Conservation (phyloP, 2,113 vertebrate species). For the Salvelinus alpinus region DNA sequence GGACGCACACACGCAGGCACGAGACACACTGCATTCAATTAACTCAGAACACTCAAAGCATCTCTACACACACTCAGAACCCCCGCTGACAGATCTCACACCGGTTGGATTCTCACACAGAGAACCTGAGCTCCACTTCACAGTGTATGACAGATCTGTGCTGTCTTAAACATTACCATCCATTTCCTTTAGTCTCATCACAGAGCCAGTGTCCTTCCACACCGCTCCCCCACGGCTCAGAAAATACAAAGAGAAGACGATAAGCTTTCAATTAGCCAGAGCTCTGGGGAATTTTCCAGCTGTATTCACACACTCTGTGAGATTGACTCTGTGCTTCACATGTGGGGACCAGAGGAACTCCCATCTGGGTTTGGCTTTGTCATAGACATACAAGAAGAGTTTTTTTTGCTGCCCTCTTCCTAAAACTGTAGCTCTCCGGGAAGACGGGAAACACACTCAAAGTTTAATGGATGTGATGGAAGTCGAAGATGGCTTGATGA, state of each 20-base stretch:
- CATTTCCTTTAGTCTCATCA: conserved; percentile 55
- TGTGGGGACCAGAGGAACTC: conserved; percentile 66
- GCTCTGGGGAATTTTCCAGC: conserved; percentile 72
- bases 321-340: conserved; percentile 55
- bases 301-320: conserved; percentile 69
- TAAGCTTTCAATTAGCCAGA: conserved; percentile 74
- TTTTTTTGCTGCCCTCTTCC: conserved; percentile 35
- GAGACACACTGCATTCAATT: conserved; percentile 71
- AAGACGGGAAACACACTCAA: conserved; percentile 26
- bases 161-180: conserved; percentile 33
- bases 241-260: conserved; percentile 70
- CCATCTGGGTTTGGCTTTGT: conserved; percentile 59
- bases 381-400: conserved; percentile 39
- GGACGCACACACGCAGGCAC: conserved; percentile 54
- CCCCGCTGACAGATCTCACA: conserved; percentile 62
- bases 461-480: conserved; percentile 54
- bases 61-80: conserved; percentile 44
- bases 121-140: conserved; percentile 41
- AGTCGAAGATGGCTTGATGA: conserved; percentile 36
- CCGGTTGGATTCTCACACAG: conserved; percentile 32
- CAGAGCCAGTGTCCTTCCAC: conserved; percentile 19
- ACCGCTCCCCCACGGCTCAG: conserved; percentile 41
- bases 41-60: conserved; percentile 59
- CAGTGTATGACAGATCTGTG: conserved; percentile 52
- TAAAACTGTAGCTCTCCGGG: conserved; percentile 45